Evolutionary conservation across 2,888 invertebrate species (phyloP).

Genomic region (Andrena flavipes): DNA sequence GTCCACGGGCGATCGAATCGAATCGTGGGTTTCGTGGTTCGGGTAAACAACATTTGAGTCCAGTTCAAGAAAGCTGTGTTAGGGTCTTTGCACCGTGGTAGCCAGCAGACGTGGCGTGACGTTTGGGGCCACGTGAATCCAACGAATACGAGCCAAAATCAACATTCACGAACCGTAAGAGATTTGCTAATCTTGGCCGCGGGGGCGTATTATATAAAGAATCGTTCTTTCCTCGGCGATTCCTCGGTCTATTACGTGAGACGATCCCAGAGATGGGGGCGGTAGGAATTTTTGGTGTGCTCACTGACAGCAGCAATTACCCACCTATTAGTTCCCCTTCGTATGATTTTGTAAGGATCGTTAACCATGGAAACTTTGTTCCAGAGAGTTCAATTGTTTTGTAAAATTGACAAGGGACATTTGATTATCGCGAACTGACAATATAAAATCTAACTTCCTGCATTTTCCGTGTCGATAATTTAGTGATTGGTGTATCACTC

Average conservation of each 20-base stretch:
- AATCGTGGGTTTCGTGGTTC: conserved; percentile 1
- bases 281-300: conserved; percentile 23
- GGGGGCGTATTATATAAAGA: conserved; percentile 79
- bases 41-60: conserved; percentile 18
- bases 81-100: conserved; percentile 71
- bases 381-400: background rate
- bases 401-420: background rate
- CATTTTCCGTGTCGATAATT: too few species aligned
- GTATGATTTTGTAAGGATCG: conserved; percentile 8
- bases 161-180: conserved; percentile 42
- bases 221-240: conserved; percentile 74
- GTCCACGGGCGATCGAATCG: background rate
- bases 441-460: background rate
- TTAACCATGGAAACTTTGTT: conserved; percentile 6
- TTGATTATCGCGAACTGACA: background rate
- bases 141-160: conserved; percentile 57
- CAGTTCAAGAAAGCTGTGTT: conserved; percentile 25
- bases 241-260: conserved; percentile 48
- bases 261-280: conserved; percentile 12
- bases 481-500: too few species aligned
- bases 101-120: conserved; percentile 60
- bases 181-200: conserved; percentile 77
- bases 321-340: conserved; percentile 24
- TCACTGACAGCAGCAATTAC: conserved; percentile 18
- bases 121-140: conserved; percentile 64